Percentiles rank a stretch among this genome's conserved stretches.
Evolutionary conservation across 2,888 invertebrate genomes (phyloP).

Genomic region (Agrotis ipsilon): DNA sequence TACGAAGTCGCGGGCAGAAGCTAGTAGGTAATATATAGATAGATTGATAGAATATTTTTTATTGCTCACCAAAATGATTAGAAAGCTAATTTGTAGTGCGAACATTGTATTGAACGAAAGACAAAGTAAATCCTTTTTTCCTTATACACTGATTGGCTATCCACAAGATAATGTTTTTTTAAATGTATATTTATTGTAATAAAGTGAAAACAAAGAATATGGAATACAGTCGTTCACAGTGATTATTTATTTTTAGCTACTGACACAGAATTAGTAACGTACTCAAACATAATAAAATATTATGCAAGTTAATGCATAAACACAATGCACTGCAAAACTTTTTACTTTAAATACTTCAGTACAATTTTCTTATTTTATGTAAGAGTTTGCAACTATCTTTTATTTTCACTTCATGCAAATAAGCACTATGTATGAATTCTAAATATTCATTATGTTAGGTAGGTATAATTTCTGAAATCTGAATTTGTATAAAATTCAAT

Average conservation of each 20-base stretch:
- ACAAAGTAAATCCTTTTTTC: too few relatives aligned
- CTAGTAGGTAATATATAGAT: too few relatives aligned
- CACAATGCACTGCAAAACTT: constrained; percentile 27
- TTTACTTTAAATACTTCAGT: constrained; percentile 20
- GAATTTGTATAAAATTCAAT: not conserved
- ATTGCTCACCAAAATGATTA: too few relatives aligned
- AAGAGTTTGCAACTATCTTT: not conserved
- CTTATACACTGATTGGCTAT: too few relatives aligned
- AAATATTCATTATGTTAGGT: not conserved
- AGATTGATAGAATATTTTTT: too few relatives aligned
- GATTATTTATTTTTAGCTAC: constrained; percentile 4
- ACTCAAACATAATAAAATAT: constrained; percentile 21
- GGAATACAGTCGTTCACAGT: not conserved
- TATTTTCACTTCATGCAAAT: constrained; percentile 34
- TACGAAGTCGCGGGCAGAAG: too few relatives aligned
- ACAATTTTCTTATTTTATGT: constrained; percentile 28
- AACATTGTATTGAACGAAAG: too few relatives aligned
- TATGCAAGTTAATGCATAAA: constrained; percentile 43
- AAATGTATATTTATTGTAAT: too few relatives aligned
- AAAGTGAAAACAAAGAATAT: constrained; percentile 12
- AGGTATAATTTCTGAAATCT: not conserved
- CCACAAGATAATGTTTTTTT: too few relatives aligned
- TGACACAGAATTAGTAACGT: constrained; percentile 7
- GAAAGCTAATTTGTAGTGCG: too few relatives aligned
- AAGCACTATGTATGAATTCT: not conserved